Evolutionary conservation across 2,797 vertebrate genomes (phyloP).

Genomic region (Clarias fuscus): DNA sequence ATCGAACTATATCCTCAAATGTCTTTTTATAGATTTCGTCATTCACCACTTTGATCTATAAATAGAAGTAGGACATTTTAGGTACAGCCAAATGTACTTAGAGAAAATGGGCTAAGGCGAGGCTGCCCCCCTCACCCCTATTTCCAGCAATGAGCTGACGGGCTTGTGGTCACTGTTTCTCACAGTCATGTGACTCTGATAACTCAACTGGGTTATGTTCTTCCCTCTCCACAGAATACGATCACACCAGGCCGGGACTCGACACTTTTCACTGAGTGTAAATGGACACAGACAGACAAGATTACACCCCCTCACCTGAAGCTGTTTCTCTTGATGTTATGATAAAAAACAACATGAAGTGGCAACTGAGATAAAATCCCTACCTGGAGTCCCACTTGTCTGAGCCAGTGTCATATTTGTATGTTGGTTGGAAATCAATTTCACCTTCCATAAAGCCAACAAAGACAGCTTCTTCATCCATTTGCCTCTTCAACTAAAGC

Average conservation of each 20-base stretch:
- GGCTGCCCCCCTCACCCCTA: constrained; percentile 77
- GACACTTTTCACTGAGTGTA: constrained; percentile 88
- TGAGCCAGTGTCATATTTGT: constrained; percentile 93
- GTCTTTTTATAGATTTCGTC: constrained; percentile 83
- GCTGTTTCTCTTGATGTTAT: not conserved
- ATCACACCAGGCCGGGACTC: constrained; percentile 94
- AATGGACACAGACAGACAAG: not conserved
- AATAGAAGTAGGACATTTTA: constrained; percentile 39
- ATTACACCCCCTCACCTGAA: not conserved
- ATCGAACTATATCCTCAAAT: constrained; percentile 92
- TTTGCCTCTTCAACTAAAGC: constrained; percentile 87
- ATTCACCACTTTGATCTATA: constrained; percentile 88
- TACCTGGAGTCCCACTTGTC: constrained; percentile 97
- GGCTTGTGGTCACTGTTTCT: constrained; percentile 97
- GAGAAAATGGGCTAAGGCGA: not conserved
- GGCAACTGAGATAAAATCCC: constrained; percentile 2
- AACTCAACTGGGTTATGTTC: constrained; percentile 82
- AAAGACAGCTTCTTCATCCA: constrained; percentile 85
- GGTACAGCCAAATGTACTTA: not conserved
- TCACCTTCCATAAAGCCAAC: constrained; percentile 88
- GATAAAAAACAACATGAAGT: not conserved
- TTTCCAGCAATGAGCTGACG: constrained; percentile 87
- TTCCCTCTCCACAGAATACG: constrained; percentile 93
- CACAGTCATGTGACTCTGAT: constrained; percentile 90
- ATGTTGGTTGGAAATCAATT: constrained; percentile 94